Evolutionary conservation across 2,888 invertebrate genomes (phyloP), one percentile per base, ranked within the genome.

Genomic region (Byasa hedistus): DNA sequence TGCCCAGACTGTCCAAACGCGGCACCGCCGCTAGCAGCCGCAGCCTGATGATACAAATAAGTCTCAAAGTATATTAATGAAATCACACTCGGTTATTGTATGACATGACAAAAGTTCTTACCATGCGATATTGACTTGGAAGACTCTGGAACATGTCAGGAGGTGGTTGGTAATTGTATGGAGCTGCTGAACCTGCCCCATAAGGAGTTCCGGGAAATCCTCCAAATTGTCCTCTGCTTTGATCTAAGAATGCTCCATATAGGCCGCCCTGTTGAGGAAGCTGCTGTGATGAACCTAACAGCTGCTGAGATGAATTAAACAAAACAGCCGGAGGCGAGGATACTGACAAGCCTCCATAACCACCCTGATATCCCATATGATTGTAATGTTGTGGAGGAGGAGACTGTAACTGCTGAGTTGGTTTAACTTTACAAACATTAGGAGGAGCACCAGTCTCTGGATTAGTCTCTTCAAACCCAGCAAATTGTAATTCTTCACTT

Each of bases 251-350:
- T 73, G 97, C 94, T 75, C 96, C 96, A 84, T 97, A 98, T 54
- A 97, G 92, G 62, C 96, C 94, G 74, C 94, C 95, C 79, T 95
- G 96, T 71, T 94, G 94, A 57, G 92, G 94, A 75, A 95, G 85
- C 76, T 93, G 94, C 57, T 94, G 94, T 7, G 92, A 91, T 0
- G 91, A 91, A 52, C 90, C 87, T 66, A 92, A 75, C 60, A 92
- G 75, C 73, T 93, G 93, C 79, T 95, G 94, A 57, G 96, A 95
- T 39, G 96, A 95, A 82, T 96, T 96, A 79, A 95, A 96, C 68
- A 96, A 90, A 64, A 97, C 95, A 19, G 96, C 95, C 22, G 97
- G 97, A 64, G 97, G 97, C 44, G 97, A 97, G 70, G 97, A 96
- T 36, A 97, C 96, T 23, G 97, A 95, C 81, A 97, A 94, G 60